Percentiles rank a stretch among this genome's conserved stretches.
Evolutionary conservation across 2,888 invertebrate genomes (phyloP).

Genomic region (Ecdyonurus torrentis): DNA sequence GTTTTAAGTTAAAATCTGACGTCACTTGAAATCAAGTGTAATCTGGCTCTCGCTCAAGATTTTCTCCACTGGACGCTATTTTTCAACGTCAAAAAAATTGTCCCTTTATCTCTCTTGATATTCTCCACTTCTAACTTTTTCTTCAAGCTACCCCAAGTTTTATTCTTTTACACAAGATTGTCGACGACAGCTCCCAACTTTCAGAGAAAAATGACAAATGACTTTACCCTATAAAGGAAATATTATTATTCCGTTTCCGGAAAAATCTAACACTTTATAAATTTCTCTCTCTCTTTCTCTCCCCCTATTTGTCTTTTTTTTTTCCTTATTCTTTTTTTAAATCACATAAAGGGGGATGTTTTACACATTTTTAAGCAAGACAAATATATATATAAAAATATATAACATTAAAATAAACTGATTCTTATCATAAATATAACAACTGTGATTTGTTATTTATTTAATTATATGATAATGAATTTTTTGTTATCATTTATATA

Average conservation of each 20-base stretch:
- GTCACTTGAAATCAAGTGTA: no score
- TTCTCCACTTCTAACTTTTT: no score
- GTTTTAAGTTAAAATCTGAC: no score
- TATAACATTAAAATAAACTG: no score
- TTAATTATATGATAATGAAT: no score
- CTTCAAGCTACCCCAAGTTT: background rate
- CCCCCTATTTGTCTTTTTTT: background rate
- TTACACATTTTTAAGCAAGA: background rate
- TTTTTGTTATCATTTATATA: no score
- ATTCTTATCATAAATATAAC: no score
- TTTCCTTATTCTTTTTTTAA: background rate
- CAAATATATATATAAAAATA: no score
- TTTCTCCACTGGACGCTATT: background rate
- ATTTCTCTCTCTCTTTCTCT: background rate
- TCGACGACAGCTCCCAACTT: background rate
- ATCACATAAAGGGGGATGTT: background rate
- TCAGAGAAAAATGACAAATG: background rate
- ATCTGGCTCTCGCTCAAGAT: no score
- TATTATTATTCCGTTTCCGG: background rate
- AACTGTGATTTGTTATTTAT: no score
- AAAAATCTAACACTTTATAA: background rate
- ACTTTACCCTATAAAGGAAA: background rate
- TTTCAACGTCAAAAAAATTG: background rate
- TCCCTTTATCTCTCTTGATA: background rate
- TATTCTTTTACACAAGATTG: background rate